These are phyloP conservation scores for Chrysochloris asiatica DNA, from an alignment of 2,113 vertebrate genomes.

Conservation along the genomic window DNA sequence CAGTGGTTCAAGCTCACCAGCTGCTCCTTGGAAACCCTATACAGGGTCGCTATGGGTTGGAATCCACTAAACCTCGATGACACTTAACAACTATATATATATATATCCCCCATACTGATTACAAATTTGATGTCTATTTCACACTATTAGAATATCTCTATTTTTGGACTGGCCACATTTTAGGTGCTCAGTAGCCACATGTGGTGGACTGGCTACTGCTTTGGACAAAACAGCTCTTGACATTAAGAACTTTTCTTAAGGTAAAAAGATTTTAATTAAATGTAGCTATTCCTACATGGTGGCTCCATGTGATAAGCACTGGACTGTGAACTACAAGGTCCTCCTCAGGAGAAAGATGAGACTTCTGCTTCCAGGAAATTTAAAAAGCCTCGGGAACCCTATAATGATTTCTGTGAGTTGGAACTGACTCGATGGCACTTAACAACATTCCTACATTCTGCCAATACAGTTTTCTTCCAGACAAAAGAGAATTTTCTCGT, in stretches of 20 bases:
- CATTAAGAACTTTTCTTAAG: background rate
- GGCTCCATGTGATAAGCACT: too few relatives aligned
- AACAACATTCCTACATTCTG: background rate
- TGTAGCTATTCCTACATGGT: too few relatives aligned
- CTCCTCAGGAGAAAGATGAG: too few relatives aligned
- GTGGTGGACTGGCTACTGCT: background rate
- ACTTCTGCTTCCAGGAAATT: too few relatives aligned
- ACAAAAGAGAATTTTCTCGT: background rate
- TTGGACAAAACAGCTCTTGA: background rate
- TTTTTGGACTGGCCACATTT: background rate
- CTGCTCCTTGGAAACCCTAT: too few relatives aligned
- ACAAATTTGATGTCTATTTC: slow-evolving; percentile 7
- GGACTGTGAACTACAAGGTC: too few relatives aligned
- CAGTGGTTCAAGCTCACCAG: too few relatives aligned
- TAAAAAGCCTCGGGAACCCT: too few relatives aligned
- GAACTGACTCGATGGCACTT: too few relatives aligned
- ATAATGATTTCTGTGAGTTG: background rate
- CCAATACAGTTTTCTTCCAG: background rate
- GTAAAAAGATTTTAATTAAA: slow-evolving; percentile 35
- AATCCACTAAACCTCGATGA: too few relatives aligned
- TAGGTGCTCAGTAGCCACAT: background rate
- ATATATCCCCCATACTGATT: background rate
- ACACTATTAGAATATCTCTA: background rate
- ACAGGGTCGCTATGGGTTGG: too few relatives aligned
- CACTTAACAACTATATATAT: too few relatives aligned